Evolutionary conservation across 2,113 vertebrate species (phyloP).

Genomic region (Petromus typicus): DNA sequence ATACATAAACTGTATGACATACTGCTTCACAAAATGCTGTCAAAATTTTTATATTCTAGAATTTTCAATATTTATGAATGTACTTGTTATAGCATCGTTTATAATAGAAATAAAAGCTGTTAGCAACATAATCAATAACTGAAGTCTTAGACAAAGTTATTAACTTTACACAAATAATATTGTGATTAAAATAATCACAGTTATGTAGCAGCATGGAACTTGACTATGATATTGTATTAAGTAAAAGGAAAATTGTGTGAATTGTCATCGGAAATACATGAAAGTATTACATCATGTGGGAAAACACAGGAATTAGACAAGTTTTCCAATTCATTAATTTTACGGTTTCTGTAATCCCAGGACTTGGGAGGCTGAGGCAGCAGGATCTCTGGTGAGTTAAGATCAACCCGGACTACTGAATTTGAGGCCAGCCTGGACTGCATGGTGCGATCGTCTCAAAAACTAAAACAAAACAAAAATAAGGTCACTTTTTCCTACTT

Average conservation of each 20-base stretch:
- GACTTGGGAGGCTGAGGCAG: background rate
- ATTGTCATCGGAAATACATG: background rate
- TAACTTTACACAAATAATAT: background rate
- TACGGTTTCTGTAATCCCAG: background rate
- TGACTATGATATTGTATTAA: background rate
- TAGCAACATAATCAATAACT: background rate
- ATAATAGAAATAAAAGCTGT: background rate
- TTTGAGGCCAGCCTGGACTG: background rate
- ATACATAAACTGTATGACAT: background rate
- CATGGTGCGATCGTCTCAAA: background rate
- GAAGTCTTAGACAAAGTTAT: background rate
- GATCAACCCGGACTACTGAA: background rate
- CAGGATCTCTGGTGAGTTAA: background rate
- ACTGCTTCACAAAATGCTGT: background rate
- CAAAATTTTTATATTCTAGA: background rate
- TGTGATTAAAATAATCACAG: constrained; percentile 34
- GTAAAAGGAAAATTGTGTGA: background rate
- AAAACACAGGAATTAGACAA: background rate
- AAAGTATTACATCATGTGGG: background rate
- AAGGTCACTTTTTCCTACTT: too few relatives aligned
- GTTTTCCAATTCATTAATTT: background rate
- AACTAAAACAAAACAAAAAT: background rate
- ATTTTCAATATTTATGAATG: background rate
- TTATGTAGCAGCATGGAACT: background rate
- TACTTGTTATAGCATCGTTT: background rate